Evolutionary conservation across 1,140 invertebrate species (phyloP), one percentile per base, ranked within the genome.

Genomic region (Gryon sp.): DNA sequence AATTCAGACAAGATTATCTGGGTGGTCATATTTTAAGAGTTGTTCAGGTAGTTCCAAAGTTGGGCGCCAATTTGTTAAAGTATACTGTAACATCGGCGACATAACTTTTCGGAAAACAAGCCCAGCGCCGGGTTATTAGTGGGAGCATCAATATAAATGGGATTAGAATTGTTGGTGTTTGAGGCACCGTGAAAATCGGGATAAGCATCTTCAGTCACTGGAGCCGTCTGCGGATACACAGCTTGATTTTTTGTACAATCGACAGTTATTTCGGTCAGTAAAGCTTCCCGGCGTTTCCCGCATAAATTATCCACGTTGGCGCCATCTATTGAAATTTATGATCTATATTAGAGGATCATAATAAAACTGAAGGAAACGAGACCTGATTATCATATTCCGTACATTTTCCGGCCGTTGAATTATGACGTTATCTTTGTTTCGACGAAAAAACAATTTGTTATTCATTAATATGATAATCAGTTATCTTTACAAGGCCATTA

Each of bases 281-380:
- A 11, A 41, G 14, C 69, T 57, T 41, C 9, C 46, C 26, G 19
- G 11, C 15, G 22, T 68, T 76, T 69, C 50, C 63, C n/a, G 73
- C 45, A 76, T 76, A 76, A 69, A 69, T 76, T 69, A 76, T 57
- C 63, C 46, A 8, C 7, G 3, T 28, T 76, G 73, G 73, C 73
- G 73, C 73, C 73, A 60, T 52, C 73, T 53, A 76, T 70, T 70
- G 19, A 70, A 76, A 76, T 76, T 76, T 76, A 76, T 76, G 59
- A 76, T 70, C 59, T 76, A 76, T 60, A 70, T 76, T 76, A 76
- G 69, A 66, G 70, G 50, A n/a, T 63, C 60, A 34, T 41, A 60
- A 77, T 77, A 41, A 60, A 55, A 53, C 59, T 9, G 16, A n/a
- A 55, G 50, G 36, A 69, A 69, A 63, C 30, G 22, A 59, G 48